Base-by-base conservation (phyloP, 2,797 vertebrate species). In the Balearica regulorum region DNA sequence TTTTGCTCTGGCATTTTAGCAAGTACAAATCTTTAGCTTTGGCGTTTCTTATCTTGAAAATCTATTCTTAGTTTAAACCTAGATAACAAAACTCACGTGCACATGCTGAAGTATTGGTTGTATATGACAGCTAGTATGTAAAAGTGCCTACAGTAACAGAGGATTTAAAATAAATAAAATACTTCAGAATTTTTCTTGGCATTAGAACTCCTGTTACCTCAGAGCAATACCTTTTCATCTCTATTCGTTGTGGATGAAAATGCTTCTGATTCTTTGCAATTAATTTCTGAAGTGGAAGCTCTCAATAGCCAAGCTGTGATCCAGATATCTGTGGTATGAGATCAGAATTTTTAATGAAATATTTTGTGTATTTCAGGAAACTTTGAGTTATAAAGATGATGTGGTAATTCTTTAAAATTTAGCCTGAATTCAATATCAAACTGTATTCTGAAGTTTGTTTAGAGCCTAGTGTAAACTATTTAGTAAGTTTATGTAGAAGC, bases 1-100 rank as follows among this genome's bases (percentile, higher is more conserved):
- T 96, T 96, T 96, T 96, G 80, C 57, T 94, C 79, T 75, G 76
- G 70, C 70, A 78, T 86, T 95, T 95, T 94, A 85, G 72, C 79
- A 79, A 90, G 64, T 78, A 86, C 76, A 90, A 24, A 81, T 95
- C 79, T 96, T 91, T 87, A 94, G 60, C 61, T 95, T 88, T 91
- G 65, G 76, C 55, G 65, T 90, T 94, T 90, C 78, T 86, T 75
- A 55, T 88, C 86, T 95, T 94, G 54, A 83, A 95, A 91, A 93
- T 91, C 64, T 92, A 66, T 89, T 95, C 77, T 80, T 94, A 80
- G 78, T 87, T 95, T 93, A 92, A 94, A 66, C 54, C 60, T 51
- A 94, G 89, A 87, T 58, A 89, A 82, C 24, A 86, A 58, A 82
- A 80, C 22, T 93, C 35, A 29, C 5, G 25, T 82, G 54, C 28